Evolutionary conservation across 1,140 invertebrate genomes (phyloP).

Genomic region (Drosophila obscura): DNA sequence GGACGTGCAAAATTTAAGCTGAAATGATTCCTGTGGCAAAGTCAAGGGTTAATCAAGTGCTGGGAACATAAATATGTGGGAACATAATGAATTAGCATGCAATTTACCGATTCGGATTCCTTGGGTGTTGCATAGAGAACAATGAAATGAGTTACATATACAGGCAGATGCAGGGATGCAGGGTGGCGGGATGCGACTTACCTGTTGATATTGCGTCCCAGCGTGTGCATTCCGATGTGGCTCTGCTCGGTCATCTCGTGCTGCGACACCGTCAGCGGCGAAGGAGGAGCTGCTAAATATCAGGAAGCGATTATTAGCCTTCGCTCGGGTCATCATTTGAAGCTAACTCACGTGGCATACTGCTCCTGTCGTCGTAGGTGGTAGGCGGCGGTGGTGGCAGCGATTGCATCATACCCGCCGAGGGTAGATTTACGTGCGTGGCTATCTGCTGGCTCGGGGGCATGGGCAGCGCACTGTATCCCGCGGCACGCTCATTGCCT

Average conservation of each 20-base stretch:
- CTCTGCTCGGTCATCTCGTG: constrained; percentile 84
- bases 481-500: constrained; percentile 88
- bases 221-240: constrained; percentile 85
- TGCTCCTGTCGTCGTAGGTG: constrained; percentile 87
- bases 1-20: constrained; percentile 84
- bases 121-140: constrained; percentile 43
- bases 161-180: neutral
- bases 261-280: constrained; percentile 87
- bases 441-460: constrained; percentile 86
- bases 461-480: constrained; percentile 92
- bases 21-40: constrained; percentile 72
- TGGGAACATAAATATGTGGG: neutral
- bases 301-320: neutral
- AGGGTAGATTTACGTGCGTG: constrained; percentile 84
- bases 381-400: constrained; percentile 88
- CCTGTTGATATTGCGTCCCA: constrained; percentile 85
- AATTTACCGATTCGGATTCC: constrained; percentile 77
- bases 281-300: constrained; percentile 88
- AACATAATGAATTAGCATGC: constrained; percentile 1
- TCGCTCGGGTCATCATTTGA: fast-evolving
- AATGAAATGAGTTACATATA: constrained; percentile 46
- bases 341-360: constrained; percentile 92
- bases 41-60: neutral
- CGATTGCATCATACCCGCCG: constrained; percentile 89
- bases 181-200: constrained; percentile 32